Percentiles rank a stretch among this genome's conserved stretches.
These are phyloP conservation scores for Delia radicum DNA, from an alignment of 1,140 invertebrate genomes.

Conservation along the genomic window DNA sequence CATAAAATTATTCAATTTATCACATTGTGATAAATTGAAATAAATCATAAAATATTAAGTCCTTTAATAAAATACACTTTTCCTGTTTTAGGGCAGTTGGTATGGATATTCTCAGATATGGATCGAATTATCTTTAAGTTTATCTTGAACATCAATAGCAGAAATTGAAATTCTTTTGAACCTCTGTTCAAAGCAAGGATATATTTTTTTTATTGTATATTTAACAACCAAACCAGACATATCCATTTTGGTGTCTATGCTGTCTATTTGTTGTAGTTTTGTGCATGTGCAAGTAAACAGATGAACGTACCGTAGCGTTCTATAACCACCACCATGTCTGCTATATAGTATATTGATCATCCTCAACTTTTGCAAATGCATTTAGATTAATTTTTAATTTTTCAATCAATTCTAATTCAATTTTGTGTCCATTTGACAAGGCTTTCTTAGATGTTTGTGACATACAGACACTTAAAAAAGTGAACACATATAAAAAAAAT, in stretches of 20 bases:
- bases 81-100: too few relatives aligned
- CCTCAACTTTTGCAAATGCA: conserved; percentile 16
- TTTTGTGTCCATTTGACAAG: conserved; percentile 11
- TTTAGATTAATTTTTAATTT: conserved; percentile 25
- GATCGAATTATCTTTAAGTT: too few relatives aligned
- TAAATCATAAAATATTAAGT: too few relatives aligned
- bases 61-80: too few relatives aligned
- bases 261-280: neutral
- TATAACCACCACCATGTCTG: neutral
- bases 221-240: neutral
- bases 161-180: too few relatives aligned
- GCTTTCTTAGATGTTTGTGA: neutral
- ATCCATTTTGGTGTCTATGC: neutral
- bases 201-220: too few relatives aligned
- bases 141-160: too few relatives aligned
- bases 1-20: too few relatives aligned
- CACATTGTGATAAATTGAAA: too few relatives aligned
- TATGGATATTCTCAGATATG: too few relatives aligned
- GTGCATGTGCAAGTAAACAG: neutral
- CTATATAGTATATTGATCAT: neutral
- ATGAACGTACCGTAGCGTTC: neutral
- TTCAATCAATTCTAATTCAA: conserved; percentile 26
- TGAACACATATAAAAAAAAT: neutral
- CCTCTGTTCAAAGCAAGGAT: too few relatives aligned
- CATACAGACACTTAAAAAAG: neutral